Evolutionary conservation across 2,888 invertebrate genomes (phyloP), one percentile per base, ranked within the genome.

Genomic region (Drosophila melanosoma): DNA sequence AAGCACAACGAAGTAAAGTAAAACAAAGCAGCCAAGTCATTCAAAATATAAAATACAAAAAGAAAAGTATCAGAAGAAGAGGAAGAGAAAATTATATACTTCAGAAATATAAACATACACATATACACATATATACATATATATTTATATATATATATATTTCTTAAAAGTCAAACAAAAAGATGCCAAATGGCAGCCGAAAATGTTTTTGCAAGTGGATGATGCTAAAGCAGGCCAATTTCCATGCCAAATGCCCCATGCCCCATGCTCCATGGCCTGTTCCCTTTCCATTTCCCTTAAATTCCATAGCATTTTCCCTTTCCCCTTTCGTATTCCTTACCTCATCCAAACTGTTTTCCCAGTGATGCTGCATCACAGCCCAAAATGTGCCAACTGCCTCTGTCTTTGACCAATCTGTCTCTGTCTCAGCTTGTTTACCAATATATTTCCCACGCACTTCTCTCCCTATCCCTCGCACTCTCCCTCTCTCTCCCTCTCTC

Each of bases 21-120:
- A 89, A 81, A 76, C 87, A 83, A 89, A 82, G 75, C 83, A 81
- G 69, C 59, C 52, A 68, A 83, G 69, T 82, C 73, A 74, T 69
- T 74, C 67, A 72, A 74, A 69, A 61, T 53, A 45, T 26, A 23
- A 23, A n/a, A 40, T n/a, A 40, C 11, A 40, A n/a, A 20, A 45
- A 45, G 15, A n/a, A 2, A 53, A 36, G 23, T 11, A 35, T 17
- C n/a, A 56, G 3, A 54, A 45, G 45, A 45, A 36, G 15, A 7
- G 4, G 7, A 6, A 20, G 45, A 20, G 45, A 23, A 23, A 26
- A n/a, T 11, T 26, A 33, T 26, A 36, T 56, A 40, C 29, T 5
- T 2, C 32, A 23, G 17, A 53, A 26, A n/a, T n/a, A 26, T 4
- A 62, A 0, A 49, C 11, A 33, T 11, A 57, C 11, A 57, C 45